Evolutionary conservation across 2,113 vertebrate genomes (phyloP), one percentile per base, ranked within the genome.

Genomic region (Donacobius atricapilla): DNA sequence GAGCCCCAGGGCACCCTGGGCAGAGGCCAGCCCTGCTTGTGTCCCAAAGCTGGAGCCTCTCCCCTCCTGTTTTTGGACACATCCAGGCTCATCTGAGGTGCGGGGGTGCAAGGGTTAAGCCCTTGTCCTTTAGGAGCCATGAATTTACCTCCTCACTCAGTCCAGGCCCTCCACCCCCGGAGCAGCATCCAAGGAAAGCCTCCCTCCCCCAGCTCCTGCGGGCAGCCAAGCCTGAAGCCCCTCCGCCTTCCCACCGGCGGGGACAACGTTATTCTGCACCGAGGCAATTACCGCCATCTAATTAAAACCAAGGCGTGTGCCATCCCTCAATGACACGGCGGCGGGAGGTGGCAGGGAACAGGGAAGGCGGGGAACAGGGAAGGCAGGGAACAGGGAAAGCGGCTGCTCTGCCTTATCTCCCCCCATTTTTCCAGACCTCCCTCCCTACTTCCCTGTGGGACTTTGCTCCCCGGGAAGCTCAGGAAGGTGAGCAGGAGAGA

Each of bases 221-320:
- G 40, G 75, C 88, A 96, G 73, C 70, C 93, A 86, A 95, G 93
- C 96, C 90, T 96, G 93, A 96, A 93, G 39, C 47, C 89, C 93
- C 61, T 90, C 80, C 89, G 35, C 2, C 79, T 81, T 94, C 90
- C 94, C 71, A 80, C 87, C 53, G 12, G 77, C 7, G 0, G 2
- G 7, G 93, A 58, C 77, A 28, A 60, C 18, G 89, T 78, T 65
- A 31, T 92, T 60, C 78, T 15, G 65, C 70, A 28, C 47, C 1
- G 2, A 95, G 83, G 83, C 89, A 95, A 97, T 97, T 94, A 96
- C 94, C 39, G 72, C 78, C 93, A 2, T 21, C 95, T 96, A 96
- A 97, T 97, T 97, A 96, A 95, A 94, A 93, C 60, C 61, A 28
- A 57, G 76, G 69, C 57, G 5, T 9, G 8, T 89, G 90, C 95